phyloP scores from a whole-genome alignment of 2,113 vertebrate genomes.

The Chaetodon trifascialis region DNA sequence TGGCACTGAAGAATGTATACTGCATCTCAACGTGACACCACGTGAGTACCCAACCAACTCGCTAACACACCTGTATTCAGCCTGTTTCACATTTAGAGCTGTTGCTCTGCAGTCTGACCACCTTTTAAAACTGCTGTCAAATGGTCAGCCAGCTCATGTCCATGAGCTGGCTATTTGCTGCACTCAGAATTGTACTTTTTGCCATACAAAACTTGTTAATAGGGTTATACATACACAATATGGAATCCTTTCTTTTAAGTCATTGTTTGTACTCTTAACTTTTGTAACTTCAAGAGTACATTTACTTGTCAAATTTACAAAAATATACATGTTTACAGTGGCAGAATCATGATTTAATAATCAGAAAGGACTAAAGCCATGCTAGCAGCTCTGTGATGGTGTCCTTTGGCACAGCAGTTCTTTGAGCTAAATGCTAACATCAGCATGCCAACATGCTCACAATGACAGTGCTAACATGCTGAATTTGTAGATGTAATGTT shows the following conservation, averaged over 20 bases:
- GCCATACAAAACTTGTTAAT: too few species aligned
- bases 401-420: neutral
- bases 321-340: neutral
- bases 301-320: too few species aligned
- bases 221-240: too few species aligned
- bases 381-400: neutral
- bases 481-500: neutral
- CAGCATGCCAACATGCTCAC: neutral
- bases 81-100: neutral
- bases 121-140: neutral
- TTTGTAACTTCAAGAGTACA: too few species aligned
- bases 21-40: slow-evolving; percentile 88
- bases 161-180: neutral
- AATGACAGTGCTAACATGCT: neutral
- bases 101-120: neutral
- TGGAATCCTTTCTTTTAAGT: too few species aligned
- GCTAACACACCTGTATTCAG: neutral
- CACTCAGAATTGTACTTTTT: neutral
- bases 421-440: neutral
- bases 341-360: neutral
- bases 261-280: too few species aligned
- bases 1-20: slow-evolving; percentile 89
- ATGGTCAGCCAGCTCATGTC: neutral
- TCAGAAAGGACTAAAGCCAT: neutral
- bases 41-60: slow-evolving; percentile 85